Base-by-base conservation (phyloP, 2,113 vertebrate genomes). In the Spheniscus mendiculus region DNA sequence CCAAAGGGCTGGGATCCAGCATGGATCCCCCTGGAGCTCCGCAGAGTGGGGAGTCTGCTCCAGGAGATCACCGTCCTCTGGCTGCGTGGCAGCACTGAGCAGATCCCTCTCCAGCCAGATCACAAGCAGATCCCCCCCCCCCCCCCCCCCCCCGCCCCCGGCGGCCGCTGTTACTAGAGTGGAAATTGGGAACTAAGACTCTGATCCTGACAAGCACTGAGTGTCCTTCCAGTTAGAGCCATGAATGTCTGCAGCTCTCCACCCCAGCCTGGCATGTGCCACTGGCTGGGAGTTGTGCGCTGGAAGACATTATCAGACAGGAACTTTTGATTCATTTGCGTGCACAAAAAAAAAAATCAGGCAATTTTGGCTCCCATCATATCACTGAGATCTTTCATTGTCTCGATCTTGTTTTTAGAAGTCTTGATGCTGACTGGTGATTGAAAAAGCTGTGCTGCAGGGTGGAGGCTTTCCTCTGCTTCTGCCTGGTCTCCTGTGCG, bases 371-470 rank as follows among this genome's bases (percentile, higher is more conserved):
- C 96, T 96, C 38, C 65, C 21, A 6, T 87, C 65, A 1, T 96
- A 95, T 97, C 93, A 89, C 83, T 69, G 77, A 92, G 86, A 96
- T 97, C 95, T 96, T 94, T 84, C 96, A 92, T 97, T 95, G 90
- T 95, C 87, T 92, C 18, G 1, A 4, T 89, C 72, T 95, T 97
- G 89, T 92, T 90, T 97, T 95, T 66, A 79, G 86, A 95, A 90
- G 56, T 59, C 90, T 76, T 87, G 91, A 49, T 11, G 73, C 93
- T 72, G 83, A 58, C 59, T 79, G 91, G 96, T 67, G 65, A 92
- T 87, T 91, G 97, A 92, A 92, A 90, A 92, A 93, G 94, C 92
- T 44, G 56, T 89, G 86, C 91, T 0, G 8, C 52, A 95, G 95
- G 95, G 95, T n/a, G 92, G 96, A 93, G 97, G 62, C 40, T 97